Conservation (phyloP, 2,113 vertebrate species). For the Oncorhynchus tshawytscha region DNA sequence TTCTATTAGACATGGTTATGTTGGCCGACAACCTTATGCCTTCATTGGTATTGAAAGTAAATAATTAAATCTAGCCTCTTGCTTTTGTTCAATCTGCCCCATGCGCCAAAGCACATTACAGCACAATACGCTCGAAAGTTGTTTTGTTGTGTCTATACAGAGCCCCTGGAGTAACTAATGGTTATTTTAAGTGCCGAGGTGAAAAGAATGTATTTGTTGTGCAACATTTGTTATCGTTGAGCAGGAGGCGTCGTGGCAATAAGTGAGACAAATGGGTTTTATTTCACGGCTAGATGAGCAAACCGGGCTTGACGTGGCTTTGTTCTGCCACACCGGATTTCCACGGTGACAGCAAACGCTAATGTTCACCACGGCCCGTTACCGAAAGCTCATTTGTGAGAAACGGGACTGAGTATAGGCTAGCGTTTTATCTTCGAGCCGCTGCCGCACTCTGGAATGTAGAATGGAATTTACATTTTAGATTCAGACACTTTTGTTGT, state of each 20-base stretch:
- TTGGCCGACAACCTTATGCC: too few species aligned
- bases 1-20: too few species aligned
- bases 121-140: too few species aligned
- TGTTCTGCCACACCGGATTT: constrained; percentile 9
- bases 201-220: neutral
- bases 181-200: neutral
- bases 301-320: constrained; percentile 18
- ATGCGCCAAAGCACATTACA: too few species aligned
- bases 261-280: constrained; percentile 39
- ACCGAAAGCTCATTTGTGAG: constrained; percentile 42
- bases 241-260: neutral
- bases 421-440: neutral
- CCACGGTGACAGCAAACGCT: constrained; percentile 25
- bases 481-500: neutral
- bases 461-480: constrained; percentile 11
- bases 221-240: neutral
- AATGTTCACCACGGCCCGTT: constrained; percentile 22
- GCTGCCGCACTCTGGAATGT: neutral
- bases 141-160: neutral
- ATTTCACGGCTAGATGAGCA: constrained; percentile 23
- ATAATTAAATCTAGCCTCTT: too few species aligned
- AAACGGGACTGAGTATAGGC: neutral
- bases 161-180: neutral
- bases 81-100: too few species aligned
- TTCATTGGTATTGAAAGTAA: too few species aligned